Conservation (phyloP, 2,888 invertebrate genomes). For the Platynereis dumerilii region DNA sequence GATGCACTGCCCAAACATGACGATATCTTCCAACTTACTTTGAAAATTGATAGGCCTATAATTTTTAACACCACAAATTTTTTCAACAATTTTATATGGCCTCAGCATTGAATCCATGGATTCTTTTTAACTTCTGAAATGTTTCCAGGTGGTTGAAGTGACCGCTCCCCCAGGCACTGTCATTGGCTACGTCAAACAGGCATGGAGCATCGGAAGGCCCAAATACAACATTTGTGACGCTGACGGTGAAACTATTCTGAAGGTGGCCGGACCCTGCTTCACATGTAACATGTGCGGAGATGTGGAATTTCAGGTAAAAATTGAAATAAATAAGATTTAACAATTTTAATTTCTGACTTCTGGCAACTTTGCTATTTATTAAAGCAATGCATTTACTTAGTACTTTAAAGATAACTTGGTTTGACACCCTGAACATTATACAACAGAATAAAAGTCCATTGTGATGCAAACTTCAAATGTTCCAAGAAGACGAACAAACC, state of each 20-base stretch:
- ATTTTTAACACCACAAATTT: too few relatives aligned
- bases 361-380: too few relatives aligned
- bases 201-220: conserved; percentile 55
- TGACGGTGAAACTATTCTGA: conserved; percentile 48
- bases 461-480: too few relatives aligned
- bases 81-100: too few relatives aligned
- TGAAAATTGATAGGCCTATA: not conserved
- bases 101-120: too few relatives aligned
- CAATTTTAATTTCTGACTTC: not conserved
- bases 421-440: too few relatives aligned
- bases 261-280: conserved; percentile 67
- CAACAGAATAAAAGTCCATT: too few relatives aligned
- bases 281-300: conserved; percentile 79
- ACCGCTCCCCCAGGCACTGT: conserved; percentile 54
- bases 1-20: too few relatives aligned
- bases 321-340: not conserved
- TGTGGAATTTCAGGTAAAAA: conserved; percentile 72
- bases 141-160: conserved; percentile 54
- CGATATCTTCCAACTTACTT: not conserved
- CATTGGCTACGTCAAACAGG: conserved; percentile 56
- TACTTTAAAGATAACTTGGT: too few relatives aligned
- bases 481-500: too few relatives aligned
- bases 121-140: too few relatives aligned
- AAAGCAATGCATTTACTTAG: too few relatives aligned
- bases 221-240: conserved; percentile 53